Conservation (phyloP, 2,797 vertebrate genomes). For the Danio kyathit region DNA sequence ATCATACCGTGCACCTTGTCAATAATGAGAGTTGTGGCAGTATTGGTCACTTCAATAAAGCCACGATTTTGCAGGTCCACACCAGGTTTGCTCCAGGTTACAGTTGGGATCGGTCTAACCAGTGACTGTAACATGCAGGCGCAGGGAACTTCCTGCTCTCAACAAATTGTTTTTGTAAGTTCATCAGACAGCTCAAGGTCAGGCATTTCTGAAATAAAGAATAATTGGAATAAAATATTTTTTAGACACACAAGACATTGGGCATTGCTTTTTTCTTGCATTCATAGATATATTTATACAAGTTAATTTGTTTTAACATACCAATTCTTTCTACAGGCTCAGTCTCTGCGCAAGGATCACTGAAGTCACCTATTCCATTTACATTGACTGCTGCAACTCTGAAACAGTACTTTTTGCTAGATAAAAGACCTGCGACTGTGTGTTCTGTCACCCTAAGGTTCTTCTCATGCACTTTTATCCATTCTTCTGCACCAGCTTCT, state of each 20-base stretch:
- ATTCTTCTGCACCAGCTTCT: constrained; percentile 89
- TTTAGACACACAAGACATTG: constrained; percentile 36
- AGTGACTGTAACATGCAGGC: constrained; percentile 88
- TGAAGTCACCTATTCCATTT: constrained; percentile 96
- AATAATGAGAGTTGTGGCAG: constrained; percentile 90
- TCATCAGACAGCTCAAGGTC: constrained; percentile 97
- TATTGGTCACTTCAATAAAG: constrained; percentile 92
- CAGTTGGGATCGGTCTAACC: constrained; percentile 89
- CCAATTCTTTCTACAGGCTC: constrained; percentile 95
- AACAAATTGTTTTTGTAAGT: constrained; percentile 95
- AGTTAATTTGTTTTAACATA: constrained; percentile 70
- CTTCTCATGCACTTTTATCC: constrained; percentile 91
- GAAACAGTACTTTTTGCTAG: constrained; percentile 91
- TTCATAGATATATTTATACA: not conserved
- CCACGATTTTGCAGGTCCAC: constrained; percentile 91
- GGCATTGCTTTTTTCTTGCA: constrained; percentile 2
- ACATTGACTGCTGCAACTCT: constrained; percentile 92
- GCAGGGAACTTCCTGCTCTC: constrained; percentile 91
- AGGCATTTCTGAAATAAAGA: constrained; percentile 86
- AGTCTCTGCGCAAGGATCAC: constrained; percentile 88
- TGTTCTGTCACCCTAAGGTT: constrained; percentile 87
- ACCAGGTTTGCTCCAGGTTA: constrained; percentile 93
- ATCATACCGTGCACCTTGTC: constrained; percentile 98
- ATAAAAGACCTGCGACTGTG: constrained; percentile 83
- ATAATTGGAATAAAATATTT: constrained; percentile 51